Percentiles rank a stretch among this genome's conserved stretches.
phyloP scores from a whole-genome alignment of 2,797 vertebrate genomes.

The Sebastes matsubarae region DNA sequence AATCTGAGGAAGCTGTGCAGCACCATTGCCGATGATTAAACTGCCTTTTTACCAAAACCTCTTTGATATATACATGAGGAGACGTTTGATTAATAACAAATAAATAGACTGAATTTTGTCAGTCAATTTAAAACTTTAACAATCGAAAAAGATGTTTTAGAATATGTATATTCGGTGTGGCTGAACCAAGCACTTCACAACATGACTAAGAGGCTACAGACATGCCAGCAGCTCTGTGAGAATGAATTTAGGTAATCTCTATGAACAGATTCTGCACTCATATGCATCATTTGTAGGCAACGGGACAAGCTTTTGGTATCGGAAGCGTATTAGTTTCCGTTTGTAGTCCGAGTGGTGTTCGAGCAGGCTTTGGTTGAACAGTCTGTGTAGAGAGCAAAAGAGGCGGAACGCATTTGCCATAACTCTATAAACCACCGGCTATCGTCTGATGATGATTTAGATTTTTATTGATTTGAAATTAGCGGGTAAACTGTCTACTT shows the following conservation, averaged over 20 bases:
- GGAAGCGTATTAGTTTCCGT: rapidly evolving
- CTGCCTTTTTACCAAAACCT: neutral
- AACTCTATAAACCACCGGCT: rapidly evolving
- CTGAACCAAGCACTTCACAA: neutral
- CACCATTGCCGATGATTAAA: neutral
- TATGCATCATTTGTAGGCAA: neutral
- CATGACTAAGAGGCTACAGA: neutral
- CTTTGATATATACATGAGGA: neutral
- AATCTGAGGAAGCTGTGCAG: neutral
- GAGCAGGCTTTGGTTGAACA: neutral
- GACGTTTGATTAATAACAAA: neutral
- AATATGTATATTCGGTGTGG: neutral
- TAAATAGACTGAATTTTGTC: neutral
- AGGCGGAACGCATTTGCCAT: neutral
- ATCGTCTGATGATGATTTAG: neutral
- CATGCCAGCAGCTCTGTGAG: neutral
- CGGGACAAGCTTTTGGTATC: neutral
- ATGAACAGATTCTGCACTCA: neutral
- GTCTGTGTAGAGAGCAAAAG: neutral
- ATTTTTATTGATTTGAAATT: neutral
- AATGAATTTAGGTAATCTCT: neutral
- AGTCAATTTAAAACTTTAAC: neutral
- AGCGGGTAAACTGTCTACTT: neutral
- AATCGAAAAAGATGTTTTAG: neutral
- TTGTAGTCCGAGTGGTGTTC: neutral